Conservation (phyloP, 2,888 invertebrate species). For the Dolichomitus sp. region DNA sequence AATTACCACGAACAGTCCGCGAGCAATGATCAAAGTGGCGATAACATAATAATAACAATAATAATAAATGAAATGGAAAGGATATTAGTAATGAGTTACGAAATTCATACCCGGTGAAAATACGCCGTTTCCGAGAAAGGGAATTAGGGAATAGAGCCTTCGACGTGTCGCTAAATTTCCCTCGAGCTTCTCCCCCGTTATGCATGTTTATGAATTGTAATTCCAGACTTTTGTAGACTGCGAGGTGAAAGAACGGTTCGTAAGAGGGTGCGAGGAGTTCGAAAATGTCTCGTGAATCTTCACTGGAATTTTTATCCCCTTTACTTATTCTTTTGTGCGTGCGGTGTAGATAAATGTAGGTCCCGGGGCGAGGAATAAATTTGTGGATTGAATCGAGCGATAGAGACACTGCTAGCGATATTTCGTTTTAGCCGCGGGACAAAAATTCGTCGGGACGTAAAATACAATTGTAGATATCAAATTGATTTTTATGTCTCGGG, state of each 20-base stretch:
- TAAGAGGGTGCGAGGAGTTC: not conserved
- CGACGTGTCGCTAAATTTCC: not conserved
- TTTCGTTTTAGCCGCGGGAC: slow-evolving; percentile 15
- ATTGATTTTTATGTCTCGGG: slow-evolving; percentile 3
- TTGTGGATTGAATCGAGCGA: slow-evolving; percentile 23
- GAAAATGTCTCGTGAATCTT: slow-evolving; percentile 23
- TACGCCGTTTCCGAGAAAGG: not conserved
- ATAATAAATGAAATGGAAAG: not conserved
- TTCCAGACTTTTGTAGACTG: slow-evolving; percentile 1
- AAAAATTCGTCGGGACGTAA: slow-evolving; percentile 2
- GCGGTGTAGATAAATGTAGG: slow-evolving; percentile 7
- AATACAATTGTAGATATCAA: not conserved
- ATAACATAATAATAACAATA: not conserved
- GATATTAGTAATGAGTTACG: slow-evolving; percentile 9
- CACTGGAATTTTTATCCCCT: slow-evolving; percentile 2
- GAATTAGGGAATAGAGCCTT: slow-evolving; percentile 1
- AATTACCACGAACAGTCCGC: not conserved
- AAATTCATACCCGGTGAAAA: not conserved
- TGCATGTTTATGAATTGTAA: slow-evolving; percentile 25
- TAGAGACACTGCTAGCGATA: slow-evolving; percentile 18
- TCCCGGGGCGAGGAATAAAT: slow-evolving; percentile 26
- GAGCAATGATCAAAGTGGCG: not conserved
- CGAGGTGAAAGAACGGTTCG: not conserved
- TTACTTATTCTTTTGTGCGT: slow-evolving; percentile 1
- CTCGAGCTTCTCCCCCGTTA: not conserved